Conservation (phyloP, 2,888 invertebrate species). For the Herminia tarsipennalis region DNA sequence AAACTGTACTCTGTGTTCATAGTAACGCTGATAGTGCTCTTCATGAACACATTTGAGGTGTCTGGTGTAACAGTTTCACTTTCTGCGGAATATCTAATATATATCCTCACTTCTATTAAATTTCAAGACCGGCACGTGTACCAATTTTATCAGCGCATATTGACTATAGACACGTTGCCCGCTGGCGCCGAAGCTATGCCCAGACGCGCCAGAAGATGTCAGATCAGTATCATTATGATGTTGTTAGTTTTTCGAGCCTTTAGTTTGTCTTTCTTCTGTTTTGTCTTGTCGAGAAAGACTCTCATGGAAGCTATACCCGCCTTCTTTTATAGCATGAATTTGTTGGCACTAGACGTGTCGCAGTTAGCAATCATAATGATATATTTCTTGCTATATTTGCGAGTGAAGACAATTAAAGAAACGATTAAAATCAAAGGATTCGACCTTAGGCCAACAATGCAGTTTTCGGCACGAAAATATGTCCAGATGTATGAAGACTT, state of each 20-base stretch:
- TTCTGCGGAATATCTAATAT: neutral
- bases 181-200: neutral
- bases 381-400: neutral
- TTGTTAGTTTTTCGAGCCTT: too few relatives aligned
- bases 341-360: neutral
- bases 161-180: neutral
- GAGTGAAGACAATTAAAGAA: neutral
- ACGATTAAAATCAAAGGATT: neutral
- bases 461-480: conserved; percentile 2
- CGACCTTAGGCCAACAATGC: neutral
- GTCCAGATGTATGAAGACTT: neutral
- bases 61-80: neutral
- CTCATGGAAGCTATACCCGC: too few relatives aligned
- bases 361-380: neutral
- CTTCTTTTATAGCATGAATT: too few relatives aligned
- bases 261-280: too few relatives aligned
- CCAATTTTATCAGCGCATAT: neutral
- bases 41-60: neutral
- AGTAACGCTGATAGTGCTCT: neutral
- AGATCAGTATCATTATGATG: too few relatives aligned
- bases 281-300: too few relatives aligned
- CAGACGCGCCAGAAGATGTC: neutral
- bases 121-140: neutral
- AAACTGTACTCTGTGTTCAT: neutral
- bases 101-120: neutral